Percentiles rank a stretch among this genome's conserved stretches.
These are phyloP conservation scores for Bubo blakistoni DNA, from an alignment of 2,113 vertebrate genomes.

Conservation along the genomic window DNA sequence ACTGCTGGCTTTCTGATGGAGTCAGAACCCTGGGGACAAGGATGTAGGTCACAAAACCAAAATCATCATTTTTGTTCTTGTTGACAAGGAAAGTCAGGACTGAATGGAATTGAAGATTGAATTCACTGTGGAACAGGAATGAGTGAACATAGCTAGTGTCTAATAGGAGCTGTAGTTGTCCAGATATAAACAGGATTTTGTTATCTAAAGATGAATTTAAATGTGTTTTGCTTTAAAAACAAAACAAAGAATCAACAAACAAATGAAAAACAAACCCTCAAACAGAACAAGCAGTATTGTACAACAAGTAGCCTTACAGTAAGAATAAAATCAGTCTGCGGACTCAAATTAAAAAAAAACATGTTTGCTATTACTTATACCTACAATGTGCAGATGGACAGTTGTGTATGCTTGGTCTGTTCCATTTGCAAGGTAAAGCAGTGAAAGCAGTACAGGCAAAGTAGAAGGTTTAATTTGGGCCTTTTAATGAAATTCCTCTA, in stretches of 20 bases:
- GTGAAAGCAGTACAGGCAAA: background rate
- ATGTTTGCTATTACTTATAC: background rate
- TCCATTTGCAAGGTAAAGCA: background rate
- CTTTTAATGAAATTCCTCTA: background rate
- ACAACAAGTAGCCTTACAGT: background rate
- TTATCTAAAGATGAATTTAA: background rate
- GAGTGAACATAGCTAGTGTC: background rate
- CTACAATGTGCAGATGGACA: background rate
- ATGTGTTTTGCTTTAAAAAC: background rate
- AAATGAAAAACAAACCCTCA: background rate
- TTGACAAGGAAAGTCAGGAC: background rate
- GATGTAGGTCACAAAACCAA: background rate
- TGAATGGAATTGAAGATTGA: background rate
- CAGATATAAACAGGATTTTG: background rate
- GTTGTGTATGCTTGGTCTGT: fast-evolving
- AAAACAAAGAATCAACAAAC: background rate
- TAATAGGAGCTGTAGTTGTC: background rate
- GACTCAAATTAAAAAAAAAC: background rate
- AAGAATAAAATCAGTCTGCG: background rate
- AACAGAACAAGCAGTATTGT: background rate
- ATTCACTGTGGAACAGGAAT: background rate
- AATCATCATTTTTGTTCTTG: background rate
- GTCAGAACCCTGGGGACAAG: background rate
- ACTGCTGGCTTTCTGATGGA: background rate
- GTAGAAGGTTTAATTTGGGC: background rate